Evolutionary conservation across 2,797 vertebrate genomes (phyloP), one percentile per base, ranked within the genome.

Genomic region (Syngnathus acus): DNA sequence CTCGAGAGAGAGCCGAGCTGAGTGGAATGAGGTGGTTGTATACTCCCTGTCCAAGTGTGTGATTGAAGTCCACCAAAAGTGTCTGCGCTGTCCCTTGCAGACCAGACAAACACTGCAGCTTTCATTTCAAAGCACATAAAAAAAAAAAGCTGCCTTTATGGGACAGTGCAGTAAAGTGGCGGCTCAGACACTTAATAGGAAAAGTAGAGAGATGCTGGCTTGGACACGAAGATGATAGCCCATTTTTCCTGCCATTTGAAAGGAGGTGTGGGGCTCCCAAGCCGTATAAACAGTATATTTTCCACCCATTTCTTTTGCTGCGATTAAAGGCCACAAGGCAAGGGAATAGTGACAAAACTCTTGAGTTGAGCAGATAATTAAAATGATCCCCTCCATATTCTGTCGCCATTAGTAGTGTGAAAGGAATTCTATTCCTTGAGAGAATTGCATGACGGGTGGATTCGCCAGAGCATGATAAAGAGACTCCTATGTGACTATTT

Each of bases 351-450:
- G 71, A 82, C 81, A 78, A 78, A 85, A 77, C 85, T 80, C 88
- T 85, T 40, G 87, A 89, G 85, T 78, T 81, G 82, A 84, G 80
- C 73, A 69, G 80, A 80, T 88, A 90, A 91, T 91, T 90, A 90
- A 90, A 92, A 90, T 79, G 68, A 86, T 82, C 80, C 16, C 2
- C 16, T 16, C 47, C 47, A 76, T 80, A 88, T 88, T 89, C 87
- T 85, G 83, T 80, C 80, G 89, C 87, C 85, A 89, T 91, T 89
- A 90, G 82, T 60, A 43, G 75, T 74, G 84, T 89, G 89, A 90
- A 90, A 86, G 75, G 84, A 86, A 85, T 82, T 76, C 75, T 73
- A 78, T 81, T 87, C 88, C 87, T 83, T 80, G 72, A 77, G 87
- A 90, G 90, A 82, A 83, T 69, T 83, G 77, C 72, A 74, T 65